Evolutionary conservation across 1,140 invertebrate genomes (phyloP), one percentile per base, ranked within the genome.

Genomic region (Spodoptera frugiperda): DNA sequence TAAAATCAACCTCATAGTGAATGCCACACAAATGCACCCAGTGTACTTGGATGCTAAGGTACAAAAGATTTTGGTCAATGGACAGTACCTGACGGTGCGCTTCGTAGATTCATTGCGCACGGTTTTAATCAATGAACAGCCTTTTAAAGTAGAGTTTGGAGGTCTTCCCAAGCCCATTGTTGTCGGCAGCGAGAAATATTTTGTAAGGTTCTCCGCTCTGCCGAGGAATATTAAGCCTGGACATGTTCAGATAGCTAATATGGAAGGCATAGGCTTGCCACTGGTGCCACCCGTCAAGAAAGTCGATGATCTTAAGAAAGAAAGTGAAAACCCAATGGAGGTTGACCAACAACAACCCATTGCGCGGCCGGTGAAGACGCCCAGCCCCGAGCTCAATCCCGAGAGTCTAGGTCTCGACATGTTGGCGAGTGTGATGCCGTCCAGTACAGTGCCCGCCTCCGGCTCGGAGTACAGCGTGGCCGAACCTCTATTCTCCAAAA

Each of bases 81-180:
- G 96, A 14, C 95, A 96, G 59, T 95, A 96, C 33, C 96, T 97
- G 87, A 97, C 97, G 0, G 87, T 98, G 2, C 96, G 97, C 81
- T 98, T 98, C 89, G 96, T 96, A 10, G 97, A 98, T 84, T 95
- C 96, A 0, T 94, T 98, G 14, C 93, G 95, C 76, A 97, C 96
- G 5, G 97, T 97, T 1, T 87, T 98, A n/a, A 95, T 99, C 10
- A 98, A 98, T 87, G 97, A 98, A 53, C 95, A 96, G 82, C 96
- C 97, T 1, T 98, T 98, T 87, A 96, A 96, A 87, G 96, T 97
- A 1, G 96, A 98, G 78, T 99, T 99, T 95, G 98, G 98, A 59
- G 98, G 98, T 10, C 95, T 99, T 51, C 98, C 98, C 0, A 98
- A 98, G 85, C 96, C 98, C 0, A 96, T 99, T 68, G 95, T 97